phyloP scores from a whole-genome alignment of 2,113 vertebrate species.

The Lota lota region DNA sequence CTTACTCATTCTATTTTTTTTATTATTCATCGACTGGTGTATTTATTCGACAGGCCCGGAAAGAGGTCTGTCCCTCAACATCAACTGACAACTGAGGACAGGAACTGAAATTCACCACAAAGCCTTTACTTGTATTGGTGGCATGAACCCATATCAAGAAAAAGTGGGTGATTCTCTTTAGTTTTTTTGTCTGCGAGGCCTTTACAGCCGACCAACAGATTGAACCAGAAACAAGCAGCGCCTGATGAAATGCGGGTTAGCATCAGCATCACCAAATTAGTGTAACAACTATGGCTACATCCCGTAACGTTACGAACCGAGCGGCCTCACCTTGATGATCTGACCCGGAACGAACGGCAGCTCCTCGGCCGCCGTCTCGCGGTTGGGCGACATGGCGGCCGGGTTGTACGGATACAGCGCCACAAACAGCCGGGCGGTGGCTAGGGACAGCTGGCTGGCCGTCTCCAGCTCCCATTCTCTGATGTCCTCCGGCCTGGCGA shows the following conservation, averaged over 20 bases:
- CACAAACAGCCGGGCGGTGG: slow-evolving; percentile 81
- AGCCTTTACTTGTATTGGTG: slow-evolving; percentile 28
- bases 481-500: slow-evolving; percentile 56
- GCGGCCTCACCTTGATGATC: slow-evolving; percentile 84
- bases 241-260: no score
- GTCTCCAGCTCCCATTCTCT: slow-evolving; percentile 58
- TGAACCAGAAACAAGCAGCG: no score
- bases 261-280: no score
- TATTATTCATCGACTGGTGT: no score
- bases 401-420: slow-evolving; percentile 95
- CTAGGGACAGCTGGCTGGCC: slow-evolving; percentile 46
- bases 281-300: no score
- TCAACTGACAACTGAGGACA: slow-evolving; percentile 29
- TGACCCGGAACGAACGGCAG: slow-evolving; percentile 91
- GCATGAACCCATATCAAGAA: slow-evolving; percentile 42
- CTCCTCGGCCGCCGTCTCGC: slow-evolving; percentile 89
- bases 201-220: not conserved
- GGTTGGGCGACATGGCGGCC: slow-evolving; percentile 90
- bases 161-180: not conserved
- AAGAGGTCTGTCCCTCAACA: slow-evolving; percentile 21
- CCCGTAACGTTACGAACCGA: not conserved
- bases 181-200: slow-evolving; percentile 9
- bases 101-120: slow-evolving; percentile 36
- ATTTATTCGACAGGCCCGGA: not conserved
- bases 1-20: no score